Base-by-base conservation (phyloP, 2,113 vertebrate genomes). In the Semnopithecus entellus region DNA sequence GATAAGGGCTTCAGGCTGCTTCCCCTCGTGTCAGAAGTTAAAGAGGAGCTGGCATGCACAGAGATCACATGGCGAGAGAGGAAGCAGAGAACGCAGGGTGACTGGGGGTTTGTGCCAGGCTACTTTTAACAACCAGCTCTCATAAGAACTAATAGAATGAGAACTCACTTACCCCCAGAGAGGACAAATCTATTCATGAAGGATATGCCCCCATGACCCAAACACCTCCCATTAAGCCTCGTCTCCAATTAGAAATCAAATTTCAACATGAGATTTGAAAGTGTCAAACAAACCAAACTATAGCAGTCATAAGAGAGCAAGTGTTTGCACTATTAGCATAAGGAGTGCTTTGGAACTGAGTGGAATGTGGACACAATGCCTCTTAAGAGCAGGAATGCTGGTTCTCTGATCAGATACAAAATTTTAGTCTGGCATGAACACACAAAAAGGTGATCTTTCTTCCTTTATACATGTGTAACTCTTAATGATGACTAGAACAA, bases 401-500 rank as follows among this genome's bases (percentile, higher is more conserved):
- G 81, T 91, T 84, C 45, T 73, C 13, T 52, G 10, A 86, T 90
- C 45, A 95, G 66, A 90, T 68, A 57, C 27, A 76, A 81, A 92
- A 89, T 90, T 96, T 79, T 32, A 94, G 27, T 55, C 20, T 90
- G 75, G 52, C 30, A 81, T 59, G 50, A 55, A 45, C 88, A 88
- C 27, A 80, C 30, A n/a, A 72, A 43, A 90, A 89, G 50, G 35
- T 61, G 55, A 91, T 52, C 22, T 59, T 90, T 94, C 45, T 86
- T 90, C 27, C 18, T 32, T 88, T 40, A 91, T 40, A 59, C 79
- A 75, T 50, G 40, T 64, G 25, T 57, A 45, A 45, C 32, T 96
- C 91, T 95, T 88, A 95, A 23, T 90, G 70, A 79, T 59, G 73
- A 88, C 43, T 48, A 85, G 89, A 88, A 93, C 50, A 90, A 95